phyloP scores from a whole-genome alignment of 2,888 invertebrate species.

The Autographa gamma region DNA sequence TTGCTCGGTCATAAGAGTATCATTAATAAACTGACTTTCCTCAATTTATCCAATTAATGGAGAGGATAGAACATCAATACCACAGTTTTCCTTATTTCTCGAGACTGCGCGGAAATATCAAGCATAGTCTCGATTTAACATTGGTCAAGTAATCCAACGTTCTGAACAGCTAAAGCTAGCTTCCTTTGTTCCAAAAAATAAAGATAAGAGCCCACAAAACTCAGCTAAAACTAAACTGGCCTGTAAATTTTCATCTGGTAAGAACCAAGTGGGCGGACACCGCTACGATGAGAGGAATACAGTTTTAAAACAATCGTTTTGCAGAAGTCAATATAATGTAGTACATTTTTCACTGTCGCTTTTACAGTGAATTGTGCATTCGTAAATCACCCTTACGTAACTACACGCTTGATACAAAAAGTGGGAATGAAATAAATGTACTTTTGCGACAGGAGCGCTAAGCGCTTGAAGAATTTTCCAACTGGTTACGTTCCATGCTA shows the following conservation, averaged over 20 bases:
- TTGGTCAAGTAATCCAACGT: slow-evolving; percentile 28
- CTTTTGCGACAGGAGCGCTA: slow-evolving; percentile 53
- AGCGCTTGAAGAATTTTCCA: slow-evolving; percentile 59
- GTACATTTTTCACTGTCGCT: slow-evolving; percentile 72
- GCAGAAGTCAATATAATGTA: slow-evolving; percentile 65
- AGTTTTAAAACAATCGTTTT: slow-evolving; percentile 59
- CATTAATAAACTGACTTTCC: slow-evolving; percentile 39
- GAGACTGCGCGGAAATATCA: slow-evolving; percentile 27
- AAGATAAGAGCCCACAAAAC: slow-evolving; percentile 48
- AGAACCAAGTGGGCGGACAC: slow-evolving; percentile 34
- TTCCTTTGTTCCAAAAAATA: slow-evolving; percentile 50
- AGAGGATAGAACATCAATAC: slow-evolving; percentile 10
- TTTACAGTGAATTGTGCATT: slow-evolving; percentile 70
- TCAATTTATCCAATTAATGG: slow-evolving; percentile 37
- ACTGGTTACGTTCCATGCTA: slow-evolving; percentile 36
- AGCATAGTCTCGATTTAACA: slow-evolving; percentile 22
- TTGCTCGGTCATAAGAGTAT: slow-evolving; percentile 13
- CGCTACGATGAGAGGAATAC: slow-evolving; percentile 38
- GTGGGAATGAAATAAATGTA: slow-evolving; percentile 65
- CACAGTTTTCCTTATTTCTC: slow-evolving; percentile 35
- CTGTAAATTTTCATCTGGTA: slow-evolving; percentile 54
- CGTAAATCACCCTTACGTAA: slow-evolving; percentile 71
- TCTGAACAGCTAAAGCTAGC: slow-evolving; percentile 19
- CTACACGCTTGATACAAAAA: slow-evolving; percentile 68
- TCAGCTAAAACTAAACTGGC: slow-evolving; percentile 38